Percentiles rank a stretch among this genome's conserved stretches.
These are phyloP conservation scores for Anguilla japonica DNA, from an alignment of 2,113 vertebrate species.

Conservation along the genomic window DNA sequence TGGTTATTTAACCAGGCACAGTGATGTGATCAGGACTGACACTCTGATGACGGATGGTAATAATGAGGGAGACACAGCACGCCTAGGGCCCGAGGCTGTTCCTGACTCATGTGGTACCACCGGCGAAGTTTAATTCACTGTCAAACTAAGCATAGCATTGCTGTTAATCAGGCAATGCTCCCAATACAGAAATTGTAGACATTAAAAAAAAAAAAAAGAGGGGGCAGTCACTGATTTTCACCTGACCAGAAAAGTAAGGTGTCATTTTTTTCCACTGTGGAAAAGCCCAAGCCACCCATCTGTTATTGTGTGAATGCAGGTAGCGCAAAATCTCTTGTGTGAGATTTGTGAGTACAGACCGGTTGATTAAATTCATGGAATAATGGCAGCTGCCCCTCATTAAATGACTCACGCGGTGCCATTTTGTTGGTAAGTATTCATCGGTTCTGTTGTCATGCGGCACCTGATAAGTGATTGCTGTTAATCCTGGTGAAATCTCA, in stretches of 20 bases:
- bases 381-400: neutral
- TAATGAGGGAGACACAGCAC: neutral
- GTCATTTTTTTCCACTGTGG: neutral
- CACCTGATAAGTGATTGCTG: conserved; percentile 23
- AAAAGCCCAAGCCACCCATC: neutral
- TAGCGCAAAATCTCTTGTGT: neutral
- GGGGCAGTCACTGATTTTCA: neutral
- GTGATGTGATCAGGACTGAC: neutral
- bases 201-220: too few species aligned
- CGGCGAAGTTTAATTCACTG: neutral
- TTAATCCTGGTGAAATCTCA: conserved; percentile 31
- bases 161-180: neutral
- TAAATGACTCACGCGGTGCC: neutral
- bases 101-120: neutral
- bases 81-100: neutral
- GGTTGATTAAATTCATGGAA: neutral
- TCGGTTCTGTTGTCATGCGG: conserved; percentile 12
- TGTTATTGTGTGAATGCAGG: neutral
- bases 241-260: neutral
- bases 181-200: too few species aligned
- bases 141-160: neutral
- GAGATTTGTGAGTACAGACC: neutral
- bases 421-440: conserved; percentile 14
- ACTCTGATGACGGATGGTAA: neutral
- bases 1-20: neutral